Conservation (phyloP, 2,113 vertebrate genomes). For the Erpornis zantholeuca region DNA sequence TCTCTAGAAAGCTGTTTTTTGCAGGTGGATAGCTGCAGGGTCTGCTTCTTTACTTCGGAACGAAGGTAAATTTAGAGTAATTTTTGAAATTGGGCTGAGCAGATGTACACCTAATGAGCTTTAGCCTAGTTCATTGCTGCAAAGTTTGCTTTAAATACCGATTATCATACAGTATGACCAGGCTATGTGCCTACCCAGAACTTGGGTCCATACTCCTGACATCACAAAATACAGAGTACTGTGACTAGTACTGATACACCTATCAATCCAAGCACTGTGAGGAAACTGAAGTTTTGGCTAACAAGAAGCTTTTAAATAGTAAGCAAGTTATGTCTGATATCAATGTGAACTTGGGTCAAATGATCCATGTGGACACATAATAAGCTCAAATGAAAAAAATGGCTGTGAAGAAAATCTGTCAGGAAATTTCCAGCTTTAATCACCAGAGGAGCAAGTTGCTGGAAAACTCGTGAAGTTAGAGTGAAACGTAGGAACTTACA, state of each 20-base stretch:
- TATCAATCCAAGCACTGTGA: not conserved
- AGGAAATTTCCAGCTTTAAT: not conserved
- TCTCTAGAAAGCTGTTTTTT: fast-evolving
- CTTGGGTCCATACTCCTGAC: not conserved
- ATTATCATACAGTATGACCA: not conserved
- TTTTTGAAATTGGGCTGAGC: not conserved
- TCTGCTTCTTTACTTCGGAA: not conserved
- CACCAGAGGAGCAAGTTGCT: not conserved
- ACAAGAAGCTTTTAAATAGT: not conserved
- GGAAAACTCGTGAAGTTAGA: not conserved
- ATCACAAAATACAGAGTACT: not conserved
- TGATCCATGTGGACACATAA: fast-evolving
- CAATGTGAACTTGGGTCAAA: not conserved
- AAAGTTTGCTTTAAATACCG: not conserved
- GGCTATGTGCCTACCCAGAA: not conserved
- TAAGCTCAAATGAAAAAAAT: not conserved
- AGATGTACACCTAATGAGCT: not conserved
- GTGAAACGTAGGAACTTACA: fast-evolving
- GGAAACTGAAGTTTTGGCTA: not conserved
- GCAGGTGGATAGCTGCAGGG: not conserved
- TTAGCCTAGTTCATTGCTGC: not conserved
- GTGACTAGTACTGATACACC: not conserved
- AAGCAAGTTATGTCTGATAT: not conserved
- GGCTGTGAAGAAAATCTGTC: not conserved
- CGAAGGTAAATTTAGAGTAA: not conserved